Conservation (phyloP, 2,797 vertebrate genomes). For the Amblyraja radiata region DNA sequence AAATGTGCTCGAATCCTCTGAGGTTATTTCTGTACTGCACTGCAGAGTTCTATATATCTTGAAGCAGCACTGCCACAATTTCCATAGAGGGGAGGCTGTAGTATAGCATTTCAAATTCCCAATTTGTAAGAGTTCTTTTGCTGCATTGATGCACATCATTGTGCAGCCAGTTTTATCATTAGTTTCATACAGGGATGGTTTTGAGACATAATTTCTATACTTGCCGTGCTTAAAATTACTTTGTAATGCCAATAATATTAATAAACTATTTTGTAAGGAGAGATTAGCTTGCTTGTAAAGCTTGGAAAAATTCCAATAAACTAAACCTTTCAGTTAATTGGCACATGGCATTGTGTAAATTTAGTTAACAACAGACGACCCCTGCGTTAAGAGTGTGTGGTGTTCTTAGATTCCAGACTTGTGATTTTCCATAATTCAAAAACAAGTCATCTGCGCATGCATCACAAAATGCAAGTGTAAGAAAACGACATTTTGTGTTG, state of each 20-base stretch:
- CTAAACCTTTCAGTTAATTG: neutral
- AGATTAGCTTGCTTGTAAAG: neutral
- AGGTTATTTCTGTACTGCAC: slow-evolving; percentile 37
- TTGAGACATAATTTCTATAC: slow-evolving; percentile 9
- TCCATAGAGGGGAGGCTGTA: slow-evolving; percentile 34
- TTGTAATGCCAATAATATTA: neutral
- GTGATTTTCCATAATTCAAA: no score
- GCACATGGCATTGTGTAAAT: neutral
- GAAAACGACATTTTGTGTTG: no score
- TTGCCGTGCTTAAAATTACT: neutral
- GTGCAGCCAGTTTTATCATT: slow-evolving; percentile 10
- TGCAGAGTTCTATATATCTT: slow-evolving; percentile 32
- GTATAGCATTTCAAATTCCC: slow-evolving; percentile 27
- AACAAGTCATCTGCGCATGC: no score
- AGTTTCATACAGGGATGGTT: neutral
- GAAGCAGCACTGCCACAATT: slow-evolving; percentile 36
- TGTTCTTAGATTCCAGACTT: no score
- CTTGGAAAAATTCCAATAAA: neutral
- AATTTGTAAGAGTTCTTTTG: neutral
- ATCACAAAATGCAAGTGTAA: no score
- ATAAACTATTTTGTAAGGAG: neutral
- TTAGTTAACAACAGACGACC: neutral
- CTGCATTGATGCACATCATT: slow-evolving; percentile 14
- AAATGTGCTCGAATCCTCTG: slow-evolving; percentile 16
- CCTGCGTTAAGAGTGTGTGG: no score